Evolutionary conservation across 30 jellyfish, hydroid and myxozoan species (phyloP).

Genomic region (Turritopsis rubra): DNA sequence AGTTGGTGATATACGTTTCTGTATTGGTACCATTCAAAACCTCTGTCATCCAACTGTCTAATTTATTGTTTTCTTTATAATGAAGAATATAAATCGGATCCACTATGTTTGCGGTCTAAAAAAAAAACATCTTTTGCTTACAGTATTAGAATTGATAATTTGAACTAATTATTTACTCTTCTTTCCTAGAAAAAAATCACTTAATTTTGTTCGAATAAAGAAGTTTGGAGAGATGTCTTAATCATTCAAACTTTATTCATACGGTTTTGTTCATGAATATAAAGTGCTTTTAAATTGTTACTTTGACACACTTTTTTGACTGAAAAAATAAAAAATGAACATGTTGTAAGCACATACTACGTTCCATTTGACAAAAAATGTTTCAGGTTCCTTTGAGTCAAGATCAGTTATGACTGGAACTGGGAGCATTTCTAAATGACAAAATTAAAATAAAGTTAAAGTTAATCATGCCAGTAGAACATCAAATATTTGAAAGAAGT

Average conservation of each 20-base stretch:
- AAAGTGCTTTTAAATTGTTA: too few species aligned
- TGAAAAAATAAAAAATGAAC: too few species aligned
- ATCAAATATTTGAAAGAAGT: neutral
- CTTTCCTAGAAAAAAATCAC: too few species aligned
- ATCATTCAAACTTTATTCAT: too few species aligned
- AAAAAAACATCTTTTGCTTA: neutral
- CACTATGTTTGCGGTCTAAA: neutral
- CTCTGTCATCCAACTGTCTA: constrained; percentile 3
- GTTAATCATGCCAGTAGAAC: neutral
- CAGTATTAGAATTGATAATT: too few species aligned
- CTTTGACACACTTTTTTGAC: too few species aligned
- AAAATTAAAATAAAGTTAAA: neutral
- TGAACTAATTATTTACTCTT: too few species aligned
- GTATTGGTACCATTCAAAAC: neutral
- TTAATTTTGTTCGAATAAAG: too few species aligned
- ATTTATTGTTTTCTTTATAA: neutral
- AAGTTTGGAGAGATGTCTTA: too few species aligned
- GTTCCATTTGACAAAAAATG: neutral
- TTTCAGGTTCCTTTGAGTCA: neutral
- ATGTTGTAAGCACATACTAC: constrained; percentile 2
- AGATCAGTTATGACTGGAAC: neutral
- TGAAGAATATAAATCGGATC: neutral
- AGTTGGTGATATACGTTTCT: neutral
- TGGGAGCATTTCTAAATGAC: constrained; percentile 8
- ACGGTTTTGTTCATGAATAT: too few species aligned